Base-by-base conservation (phyloP, 2,888 invertebrate species). In the Ectemnius lituratus region DNA sequence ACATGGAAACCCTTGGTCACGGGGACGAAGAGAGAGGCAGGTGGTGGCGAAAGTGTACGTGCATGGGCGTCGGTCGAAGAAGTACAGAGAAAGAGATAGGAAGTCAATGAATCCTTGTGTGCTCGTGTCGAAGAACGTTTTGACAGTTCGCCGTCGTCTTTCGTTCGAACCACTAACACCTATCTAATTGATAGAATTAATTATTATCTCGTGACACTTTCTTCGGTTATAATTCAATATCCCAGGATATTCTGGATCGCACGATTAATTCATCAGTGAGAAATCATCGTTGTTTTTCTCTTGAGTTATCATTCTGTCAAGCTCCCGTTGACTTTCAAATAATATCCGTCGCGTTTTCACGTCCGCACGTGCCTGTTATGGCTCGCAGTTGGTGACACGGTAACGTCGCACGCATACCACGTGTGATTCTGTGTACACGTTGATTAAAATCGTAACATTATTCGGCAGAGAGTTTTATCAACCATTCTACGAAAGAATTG, bases 1-100 rank as follows among this genome's bases (percentile, higher is more conserved):
- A 68, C 60, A 75, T 75, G 75, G 71, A 61, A 69, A 75, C 75
- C 49, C 67, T 60, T 70, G 67, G 67, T 18, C 47, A 59, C 23
- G 23, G 28, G 59, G 58, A 65, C 56, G 45, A 52, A 61, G 70
- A 61, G 62, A 6, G 66, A 52, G 57, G 8, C 37, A 37, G 1
- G 1, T 37, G 1, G 1, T 37, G 11, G 8, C 37, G 37, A 37
- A 37, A 11, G 37, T 37, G 67, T 58, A 61, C 67, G 75, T 66
- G 71, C 46, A 63, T 62, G 57, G 18, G 56, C 28, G 27, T 5
- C 18, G 23, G 18, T 1, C 18, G 56, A 52, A 62, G 52, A 56
- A 56, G 56, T 62, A 46, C 8, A 23, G 46, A 16, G 69, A 66
- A 63, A 69, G 37, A 37, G 11, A 37, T 37, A 70, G 47, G 47